These are phyloP conservation scores for Psittacula derbiana DNA, from an alignment of 2,797 vertebrate species.

Conservation along the genomic window DNA sequence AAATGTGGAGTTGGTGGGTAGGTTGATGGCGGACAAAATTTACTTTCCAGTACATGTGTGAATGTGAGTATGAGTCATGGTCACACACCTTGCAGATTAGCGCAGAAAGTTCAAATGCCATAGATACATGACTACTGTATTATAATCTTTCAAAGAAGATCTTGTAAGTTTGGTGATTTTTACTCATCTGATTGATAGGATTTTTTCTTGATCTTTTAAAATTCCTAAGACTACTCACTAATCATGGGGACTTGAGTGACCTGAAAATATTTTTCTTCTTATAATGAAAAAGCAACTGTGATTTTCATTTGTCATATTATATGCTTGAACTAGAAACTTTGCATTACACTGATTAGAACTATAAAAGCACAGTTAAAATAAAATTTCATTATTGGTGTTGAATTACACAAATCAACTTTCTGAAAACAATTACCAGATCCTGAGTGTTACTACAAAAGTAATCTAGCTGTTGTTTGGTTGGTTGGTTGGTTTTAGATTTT, in stretches of 20 bases:
- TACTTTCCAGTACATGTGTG: background rate
- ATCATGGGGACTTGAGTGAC: background rate
- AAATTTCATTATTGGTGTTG: background rate
- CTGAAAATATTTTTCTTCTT: background rate
- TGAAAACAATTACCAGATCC: background rate
- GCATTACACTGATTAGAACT: background rate
- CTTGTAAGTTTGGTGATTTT: background rate
- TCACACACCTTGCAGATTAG: background rate
- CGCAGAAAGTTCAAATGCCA: background rate
- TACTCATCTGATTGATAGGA: background rate
- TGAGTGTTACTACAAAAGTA: background rate
- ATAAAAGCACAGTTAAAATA: background rate
- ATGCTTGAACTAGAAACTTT: background rate
- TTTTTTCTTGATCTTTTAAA: background rate
- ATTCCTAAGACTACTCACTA: background rate
- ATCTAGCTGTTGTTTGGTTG: accelerated
- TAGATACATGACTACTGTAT: background rate
- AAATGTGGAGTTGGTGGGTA: background rate
- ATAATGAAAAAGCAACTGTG: background rate
- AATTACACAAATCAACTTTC: background rate
- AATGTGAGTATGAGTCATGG: background rate
- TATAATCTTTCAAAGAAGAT: background rate
- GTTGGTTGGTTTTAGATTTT: background rate
- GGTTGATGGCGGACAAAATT: background rate
- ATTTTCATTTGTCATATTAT: background rate